These are phyloP conservation scores for Scyliorhinus canicula DNA, from an alignment of 2,797 vertebrate species.

Conservation along the genomic window DNA sequence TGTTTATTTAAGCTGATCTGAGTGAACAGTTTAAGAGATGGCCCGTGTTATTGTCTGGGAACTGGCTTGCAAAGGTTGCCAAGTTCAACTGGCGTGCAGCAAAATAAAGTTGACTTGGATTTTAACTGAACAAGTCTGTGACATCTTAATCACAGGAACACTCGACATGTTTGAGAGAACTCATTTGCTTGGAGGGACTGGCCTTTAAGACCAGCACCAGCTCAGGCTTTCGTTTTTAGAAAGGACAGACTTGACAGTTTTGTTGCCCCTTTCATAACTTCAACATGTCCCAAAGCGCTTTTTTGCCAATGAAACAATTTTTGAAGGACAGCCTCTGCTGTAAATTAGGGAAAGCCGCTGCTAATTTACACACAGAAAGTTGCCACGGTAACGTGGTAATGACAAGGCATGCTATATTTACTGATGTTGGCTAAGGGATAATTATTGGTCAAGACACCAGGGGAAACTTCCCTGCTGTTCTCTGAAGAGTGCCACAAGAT, in stretches of 20 bases:
- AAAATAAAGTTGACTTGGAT: background rate
- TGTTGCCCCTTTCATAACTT: background rate
- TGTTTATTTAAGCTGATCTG: slow-evolving; percentile 20
- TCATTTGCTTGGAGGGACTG: background rate
- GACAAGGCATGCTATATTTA: background rate
- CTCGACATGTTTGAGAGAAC: background rate
- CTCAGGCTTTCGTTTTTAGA: background rate
- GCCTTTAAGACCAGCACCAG: background rate
- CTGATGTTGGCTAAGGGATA: background rate
- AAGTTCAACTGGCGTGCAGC: background rate
- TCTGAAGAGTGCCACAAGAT: background rate
- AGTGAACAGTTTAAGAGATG: background rate
- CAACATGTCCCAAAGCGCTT: background rate
- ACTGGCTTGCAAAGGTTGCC: background rate
- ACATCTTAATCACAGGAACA: background rate
- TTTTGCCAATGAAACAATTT: background rate
- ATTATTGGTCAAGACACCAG: background rate
- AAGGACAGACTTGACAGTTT: no score
- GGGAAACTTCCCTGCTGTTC: background rate
- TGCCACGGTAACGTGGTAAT: background rate
- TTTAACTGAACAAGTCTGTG: background rate
- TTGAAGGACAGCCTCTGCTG: background rate
- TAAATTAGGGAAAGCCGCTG: background rate
- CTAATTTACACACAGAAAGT: background rate
- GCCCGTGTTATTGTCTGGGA: background rate